These are phyloP conservation scores for Phodopus roborovskii DNA, from an alignment of 2,113 vertebrate genomes.

Conservation along the genomic window DNA sequence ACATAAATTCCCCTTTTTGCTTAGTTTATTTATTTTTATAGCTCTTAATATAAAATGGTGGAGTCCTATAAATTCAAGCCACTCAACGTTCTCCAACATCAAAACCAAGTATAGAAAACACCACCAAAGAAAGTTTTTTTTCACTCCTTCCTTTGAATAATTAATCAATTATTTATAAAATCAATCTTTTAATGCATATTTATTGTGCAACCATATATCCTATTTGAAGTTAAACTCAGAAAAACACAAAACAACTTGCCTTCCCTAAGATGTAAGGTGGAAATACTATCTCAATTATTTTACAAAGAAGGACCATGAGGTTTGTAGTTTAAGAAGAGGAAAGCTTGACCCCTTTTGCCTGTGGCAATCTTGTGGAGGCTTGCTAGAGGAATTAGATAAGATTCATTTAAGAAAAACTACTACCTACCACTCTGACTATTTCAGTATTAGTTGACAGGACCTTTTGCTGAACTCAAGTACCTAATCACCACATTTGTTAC, in stretches of 20 bases:
- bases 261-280: neutral
- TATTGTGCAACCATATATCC: neutral
- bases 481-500: neutral
- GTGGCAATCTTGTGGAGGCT: neutral
- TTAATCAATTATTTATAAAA: neutral
- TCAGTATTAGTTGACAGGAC: neutral
- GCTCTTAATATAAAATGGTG: neutral
- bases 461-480: neutral
- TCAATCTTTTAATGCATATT: neutral
- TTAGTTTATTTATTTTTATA: neutral
- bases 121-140: neutral
- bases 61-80: neutral
- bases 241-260: neutral
- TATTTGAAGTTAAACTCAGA: neutral
- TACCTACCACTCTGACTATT: neutral
- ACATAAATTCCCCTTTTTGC: neutral
- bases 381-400: neutral
- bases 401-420: neutral
- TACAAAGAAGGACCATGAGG: neutral
- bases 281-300: neutral
- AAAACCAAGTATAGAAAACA: neutral
- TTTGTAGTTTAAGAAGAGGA: neutral
- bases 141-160: neutral
- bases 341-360: neutral
- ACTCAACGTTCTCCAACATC: neutral